Percentiles rank a stretch among this genome's conserved stretches.
Evolutionary conservation across 2,888 invertebrate species (phyloP).

Genomic region (Machimus rusticus): DNA sequence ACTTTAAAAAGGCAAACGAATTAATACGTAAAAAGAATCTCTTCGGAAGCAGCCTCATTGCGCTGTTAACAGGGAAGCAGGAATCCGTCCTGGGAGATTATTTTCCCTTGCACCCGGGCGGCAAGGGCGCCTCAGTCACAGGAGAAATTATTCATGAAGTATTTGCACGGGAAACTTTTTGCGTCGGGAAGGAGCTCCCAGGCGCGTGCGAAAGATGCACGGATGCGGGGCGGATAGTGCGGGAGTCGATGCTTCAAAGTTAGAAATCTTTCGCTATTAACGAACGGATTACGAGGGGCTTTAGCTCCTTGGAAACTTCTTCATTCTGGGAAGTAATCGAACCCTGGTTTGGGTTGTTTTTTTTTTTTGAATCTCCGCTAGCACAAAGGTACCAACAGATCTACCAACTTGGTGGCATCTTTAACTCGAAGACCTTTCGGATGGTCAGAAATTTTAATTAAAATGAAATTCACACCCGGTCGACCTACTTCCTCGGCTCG

Average conservation of each 20-base stretch:
- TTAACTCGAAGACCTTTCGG: not conserved
- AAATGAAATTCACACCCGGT: not conserved
- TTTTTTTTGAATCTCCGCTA: not conserved
- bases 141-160: not conserved
- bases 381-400: not conserved
- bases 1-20: not conserved
- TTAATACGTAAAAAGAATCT: not conserved
- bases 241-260: not conserved
- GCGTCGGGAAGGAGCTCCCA: not conserved
- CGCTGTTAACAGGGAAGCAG: not conserved
- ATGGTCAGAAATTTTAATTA: conserved; percentile 5
- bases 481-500: not conserved
- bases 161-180: not conserved
- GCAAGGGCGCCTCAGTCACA: not conserved
- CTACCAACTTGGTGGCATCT: not conserved
- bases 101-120: not conserved
- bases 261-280: not conserved
- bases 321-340: not conserved
- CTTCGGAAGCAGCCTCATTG: not conserved
- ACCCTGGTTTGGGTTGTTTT: not conserved
- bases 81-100: not conserved
- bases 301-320: not conserved
- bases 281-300: not conserved
- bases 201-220: not conserved
- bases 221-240: not conserved